A percentile compares a stretch with the other conserved stretches of the same genome.
These are phyloP conservation scores for Gallinago nigripennis DNA, from an alignment of 2,797 vertebrate genomes.

Conservation along the genomic window DNA sequence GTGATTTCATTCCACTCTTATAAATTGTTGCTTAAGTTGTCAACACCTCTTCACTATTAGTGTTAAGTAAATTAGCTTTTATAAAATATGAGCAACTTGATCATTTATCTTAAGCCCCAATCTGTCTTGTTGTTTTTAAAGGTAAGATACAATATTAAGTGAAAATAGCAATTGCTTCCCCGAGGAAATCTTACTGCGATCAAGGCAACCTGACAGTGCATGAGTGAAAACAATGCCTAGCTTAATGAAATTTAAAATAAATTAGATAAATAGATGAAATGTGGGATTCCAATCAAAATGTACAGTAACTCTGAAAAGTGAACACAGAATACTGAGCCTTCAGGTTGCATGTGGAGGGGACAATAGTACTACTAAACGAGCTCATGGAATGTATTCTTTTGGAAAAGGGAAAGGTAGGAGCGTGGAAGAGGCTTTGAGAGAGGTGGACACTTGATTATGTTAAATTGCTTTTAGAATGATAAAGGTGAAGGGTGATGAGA, in stretches of 20 bases:
- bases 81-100: not conserved
- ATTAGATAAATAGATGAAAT: not conserved
- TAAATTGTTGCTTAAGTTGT: not conserved
- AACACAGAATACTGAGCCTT: not conserved
- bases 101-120: not conserved
- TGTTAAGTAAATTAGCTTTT: conserved; percentile 19
- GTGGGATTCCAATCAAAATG: not conserved
- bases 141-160: not conserved
- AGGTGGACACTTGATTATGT: not conserved
- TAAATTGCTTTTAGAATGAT: not conserved
- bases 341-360: not conserved
- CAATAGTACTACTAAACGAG: not conserved
- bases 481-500: not conserved
- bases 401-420: not conserved
- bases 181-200: not conserved
- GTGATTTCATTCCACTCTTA: not conserved
- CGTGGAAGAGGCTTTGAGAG: not conserved
- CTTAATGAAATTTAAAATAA: not conserved
- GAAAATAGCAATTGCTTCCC: not conserved
- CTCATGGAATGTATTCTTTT: not conserved
- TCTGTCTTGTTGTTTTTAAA: conserved; percentile 16
- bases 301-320: not conserved
- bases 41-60: not conserved
- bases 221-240: not conserved
- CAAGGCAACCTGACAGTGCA: not conserved